These are phyloP conservation scores for Periplaneta americana DNA, from an alignment of 1,140 invertebrate species.

Conservation along the genomic window DNA sequence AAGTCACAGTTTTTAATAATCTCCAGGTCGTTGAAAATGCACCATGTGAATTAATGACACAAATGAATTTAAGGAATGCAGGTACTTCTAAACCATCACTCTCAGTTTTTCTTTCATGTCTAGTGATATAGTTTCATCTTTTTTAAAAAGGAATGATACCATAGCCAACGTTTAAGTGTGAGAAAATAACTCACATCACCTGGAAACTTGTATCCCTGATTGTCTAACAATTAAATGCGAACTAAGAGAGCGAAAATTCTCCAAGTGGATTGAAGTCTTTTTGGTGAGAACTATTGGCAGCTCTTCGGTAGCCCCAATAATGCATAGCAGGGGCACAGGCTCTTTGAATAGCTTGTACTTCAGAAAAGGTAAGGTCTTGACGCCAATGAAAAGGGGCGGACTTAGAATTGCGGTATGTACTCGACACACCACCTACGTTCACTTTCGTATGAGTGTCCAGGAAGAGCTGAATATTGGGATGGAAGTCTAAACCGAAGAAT, in stretches of 20 bases:
- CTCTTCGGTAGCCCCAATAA: slow-evolving; percentile 68
- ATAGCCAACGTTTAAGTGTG: background rate
- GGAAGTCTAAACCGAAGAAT: slow-evolving; percentile 70
- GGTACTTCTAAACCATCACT: background rate
- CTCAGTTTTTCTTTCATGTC: background rate
- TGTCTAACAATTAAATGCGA: background rate
- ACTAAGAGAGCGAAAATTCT: slow-evolving; percentile 30
- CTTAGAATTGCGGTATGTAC: slow-evolving; percentile 76
- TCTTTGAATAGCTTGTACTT: slow-evolving; percentile 54
- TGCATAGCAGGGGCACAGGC: slow-evolving; percentile 68
- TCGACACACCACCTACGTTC: slow-evolving; percentile 72
- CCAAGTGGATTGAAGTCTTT: slow-evolving; percentile 48
- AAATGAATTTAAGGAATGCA: background rate
- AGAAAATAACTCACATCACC: background rate
- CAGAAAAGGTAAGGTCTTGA: slow-evolving; percentile 56
- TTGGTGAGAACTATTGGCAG: slow-evolving; percentile 46
- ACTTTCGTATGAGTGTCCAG: slow-evolving; percentile 74
- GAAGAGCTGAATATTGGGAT: slow-evolving; percentile 62
- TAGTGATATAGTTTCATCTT: background rate
- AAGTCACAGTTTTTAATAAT: background rate
- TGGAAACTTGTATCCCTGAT: background rate
- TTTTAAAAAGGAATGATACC: background rate
- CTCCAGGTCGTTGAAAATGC: background rate
- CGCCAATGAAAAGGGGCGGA: slow-evolving; percentile 81
- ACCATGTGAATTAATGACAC: background rate